Evolutionary conservation across 1,140 invertebrate genomes (phyloP), one percentile per base, ranked within the genome.

Genomic region (Aphis craccivora): DNA sequence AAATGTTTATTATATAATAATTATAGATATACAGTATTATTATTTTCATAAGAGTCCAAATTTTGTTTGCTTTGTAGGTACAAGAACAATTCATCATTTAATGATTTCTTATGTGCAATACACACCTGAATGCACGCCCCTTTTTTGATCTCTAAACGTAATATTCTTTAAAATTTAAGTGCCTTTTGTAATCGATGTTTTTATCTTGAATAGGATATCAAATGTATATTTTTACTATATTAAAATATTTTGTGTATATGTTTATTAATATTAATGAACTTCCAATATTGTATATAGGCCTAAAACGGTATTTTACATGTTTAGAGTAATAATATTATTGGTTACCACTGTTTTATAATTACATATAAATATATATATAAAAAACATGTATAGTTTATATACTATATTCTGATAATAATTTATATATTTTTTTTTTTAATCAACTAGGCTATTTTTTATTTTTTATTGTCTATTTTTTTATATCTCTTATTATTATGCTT

Each of bases 311-410:
- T 81, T 92, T 83, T 92, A 48, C 83, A 92, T 40, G 25, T 51
- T 92, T 81, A 81, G 76, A 67, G 48, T 76, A 45, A 91, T 91
- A 76, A 83, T 84, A 84, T 93, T 84, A 84, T 93, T 93, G 76
- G 91, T 93, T 93, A 93, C 91, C 91, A 93, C 81, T 84, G 48
- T 92, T 93, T 93, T 93, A 51, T 93, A 93, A 43, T 51, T 83
- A 76, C 8, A 23, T 91, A 45, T 53, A 37, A 51, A 48, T 2
- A 30, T 25, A 55, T 90, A 60, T 25, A 83, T 37, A 20, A 67
- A 45, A 86, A 40, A 48, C 5, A 30, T 43, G 43, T 67, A 90
- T 25, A 83, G 55, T 51, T 53, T 51, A 23, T 83, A 76, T 67
- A 91, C 81, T 81, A 25, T 45, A 91, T 35, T 67, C 23, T 91